Evolutionary conservation across 2,797 vertebrate species (phyloP).

Genomic region (Uromys caudimaculatus): DNA sequence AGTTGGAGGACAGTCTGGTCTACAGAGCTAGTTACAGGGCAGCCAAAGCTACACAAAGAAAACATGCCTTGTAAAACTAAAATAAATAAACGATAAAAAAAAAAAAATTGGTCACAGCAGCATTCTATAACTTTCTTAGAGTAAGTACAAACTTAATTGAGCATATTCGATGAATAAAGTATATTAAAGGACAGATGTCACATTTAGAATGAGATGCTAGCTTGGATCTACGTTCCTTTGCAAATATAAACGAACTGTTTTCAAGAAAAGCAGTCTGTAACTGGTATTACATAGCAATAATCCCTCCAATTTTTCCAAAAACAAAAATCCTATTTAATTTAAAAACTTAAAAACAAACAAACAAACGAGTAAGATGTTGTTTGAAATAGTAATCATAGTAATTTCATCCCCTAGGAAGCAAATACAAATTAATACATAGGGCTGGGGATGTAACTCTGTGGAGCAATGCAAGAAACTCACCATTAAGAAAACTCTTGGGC

Average conservation of each 20-base stretch:
- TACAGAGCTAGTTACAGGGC: not conserved
- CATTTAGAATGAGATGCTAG: not conserved
- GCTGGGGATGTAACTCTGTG: not conserved
- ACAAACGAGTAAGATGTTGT: not conserved
- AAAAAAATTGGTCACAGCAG: not conserved
- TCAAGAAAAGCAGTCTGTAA: conserved; percentile 24
- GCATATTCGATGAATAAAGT: not conserved
- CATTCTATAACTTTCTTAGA: not conserved
- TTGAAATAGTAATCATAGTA: conserved; percentile 48
- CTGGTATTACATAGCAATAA: not conserved
- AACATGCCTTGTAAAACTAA: not conserved
- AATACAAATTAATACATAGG: not conserved
- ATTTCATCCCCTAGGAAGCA: conserved; percentile 31
- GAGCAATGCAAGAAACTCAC: not conserved
- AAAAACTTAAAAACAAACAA: not conserved
- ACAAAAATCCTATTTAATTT: conserved; percentile 31
- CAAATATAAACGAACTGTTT: not conserved
- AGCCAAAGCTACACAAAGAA: not conserved
- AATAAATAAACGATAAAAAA: not conserved
- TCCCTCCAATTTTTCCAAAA: not conserved
- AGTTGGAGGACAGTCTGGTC: not conserved
- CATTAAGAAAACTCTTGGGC: not conserved
- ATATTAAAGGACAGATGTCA: conserved; percentile 28
- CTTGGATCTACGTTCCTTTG: conserved; percentile 26
- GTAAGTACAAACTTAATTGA: conserved; percentile 27